Base-by-base conservation (phyloP, 2,797 vertebrate species). In the Odontamblyopus lacepedii region DNA sequence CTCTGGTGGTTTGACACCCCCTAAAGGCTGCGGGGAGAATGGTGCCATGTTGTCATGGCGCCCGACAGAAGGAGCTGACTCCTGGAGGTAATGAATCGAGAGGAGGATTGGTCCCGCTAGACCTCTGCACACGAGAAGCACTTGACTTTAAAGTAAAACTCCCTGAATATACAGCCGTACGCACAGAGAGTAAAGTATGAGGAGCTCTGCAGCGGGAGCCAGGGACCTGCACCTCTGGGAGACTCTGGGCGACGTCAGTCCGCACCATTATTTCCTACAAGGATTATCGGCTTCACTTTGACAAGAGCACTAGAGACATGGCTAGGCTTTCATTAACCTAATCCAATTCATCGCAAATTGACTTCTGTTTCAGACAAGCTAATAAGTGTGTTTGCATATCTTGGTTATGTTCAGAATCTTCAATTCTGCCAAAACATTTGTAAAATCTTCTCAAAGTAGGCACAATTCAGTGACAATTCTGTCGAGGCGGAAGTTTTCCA, bases 11-110 rank as follows among this genome's bases (percentile, higher is more conserved):
- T 74, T 78, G 81, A 87, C 74, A 73, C 73, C 74, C 77, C 57
- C 73, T 57, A 70, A 76, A 82, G 69, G 71, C 83, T 82, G 63
- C 72, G 81, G 79, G 78, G 85, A 83, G 81, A 91, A 88, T 84
- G 81, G 80, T 78, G 80, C 82, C 76, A 85, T 88, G 91, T 93
- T 90, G 89, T 91, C 91, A 91, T 91, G 91, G 91, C 82, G 83
- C 88, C 85, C 80, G 74, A 75, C 78, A 86, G 85, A 87, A 88
- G 82, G 78, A 88, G 80, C 78, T 83, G 84, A 82, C 87, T 89
- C 85, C 83, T 84, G 83, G 79, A 88, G 86, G 86, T 89, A 88
- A 89, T 90, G 88, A 90, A 87, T 89, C 78, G 77, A 89, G 77
- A 84, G 86, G 85, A 87, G 82, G 81, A 89, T 89, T 88, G 85